phyloP scores from a whole-genome alignment of 2,113 vertebrate genomes.

The Gymnarchus niloticus region DNA sequence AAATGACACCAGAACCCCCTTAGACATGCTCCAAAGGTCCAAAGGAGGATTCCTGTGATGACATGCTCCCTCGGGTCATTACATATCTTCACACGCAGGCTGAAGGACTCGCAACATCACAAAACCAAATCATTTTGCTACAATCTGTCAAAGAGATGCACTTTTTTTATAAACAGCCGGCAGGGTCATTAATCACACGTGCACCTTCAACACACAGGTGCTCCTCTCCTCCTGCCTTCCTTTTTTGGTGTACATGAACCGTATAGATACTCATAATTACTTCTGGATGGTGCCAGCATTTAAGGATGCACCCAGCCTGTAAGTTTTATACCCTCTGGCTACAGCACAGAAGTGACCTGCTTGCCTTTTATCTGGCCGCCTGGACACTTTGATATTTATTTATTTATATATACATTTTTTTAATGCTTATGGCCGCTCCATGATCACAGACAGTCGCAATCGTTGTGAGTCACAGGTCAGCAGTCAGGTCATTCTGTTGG shows the following conservation, averaged over 20 bases:
- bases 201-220: not conserved
- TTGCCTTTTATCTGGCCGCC: not conserved
- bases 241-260: not conserved
- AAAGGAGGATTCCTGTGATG: not conserved
- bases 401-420: not conserved
- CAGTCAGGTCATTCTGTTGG: slow-evolving; percentile 36
- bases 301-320: not conserved
- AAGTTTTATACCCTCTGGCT: not conserved
- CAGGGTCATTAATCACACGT: slow-evolving; percentile 7
- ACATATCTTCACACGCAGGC: not conserved
- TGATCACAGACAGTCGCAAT: slow-evolving; percentile 45
- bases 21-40: not conserved
- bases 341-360: slow-evolving; percentile 8
- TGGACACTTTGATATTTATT: not conserved
- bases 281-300: not conserved
- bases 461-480: slow-evolving; percentile 18
- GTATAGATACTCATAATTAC: not conserved
- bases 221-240: not conserved
- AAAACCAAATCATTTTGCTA: not conserved
- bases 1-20: not conserved
- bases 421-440: not conserved
- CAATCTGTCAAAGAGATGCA: not conserved
- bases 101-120: not conserved
- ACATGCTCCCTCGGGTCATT: slow-evolving; percentile 1
- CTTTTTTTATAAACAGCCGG: not conserved